Percentiles rank a stretch among this genome's conserved stretches.
Conservation (phyloP, 2,797 vertebrate genomes). For the Phoxinus dragarum region DNA sequence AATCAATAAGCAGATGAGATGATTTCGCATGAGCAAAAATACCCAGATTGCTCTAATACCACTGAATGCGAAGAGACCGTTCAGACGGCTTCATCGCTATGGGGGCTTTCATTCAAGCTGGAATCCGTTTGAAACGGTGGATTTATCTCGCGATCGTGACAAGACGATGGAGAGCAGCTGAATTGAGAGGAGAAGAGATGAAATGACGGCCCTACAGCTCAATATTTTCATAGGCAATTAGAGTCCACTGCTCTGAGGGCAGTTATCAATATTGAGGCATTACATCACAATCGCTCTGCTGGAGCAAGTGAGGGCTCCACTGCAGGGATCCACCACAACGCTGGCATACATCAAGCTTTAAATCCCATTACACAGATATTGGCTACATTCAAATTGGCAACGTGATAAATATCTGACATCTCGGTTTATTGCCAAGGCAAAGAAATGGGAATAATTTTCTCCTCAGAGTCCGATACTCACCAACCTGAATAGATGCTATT, state of each 20-base stretch:
- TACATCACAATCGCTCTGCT: constrained; percentile 70
- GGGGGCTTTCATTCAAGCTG: constrained; percentile 44
- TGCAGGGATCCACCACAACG: constrained; percentile 59
- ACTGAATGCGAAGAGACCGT: neutral
- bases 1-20: constrained; percentile 28
- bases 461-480: constrained; percentile 37
- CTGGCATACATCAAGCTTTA: constrained; percentile 80
- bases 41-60: constrained; percentile 32
- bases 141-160: constrained; percentile 47
- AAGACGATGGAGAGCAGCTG: constrained; percentile 40
- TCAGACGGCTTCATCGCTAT: constrained; percentile 17
- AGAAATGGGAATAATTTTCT: constrained; percentile 53
- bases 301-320: constrained; percentile 60
- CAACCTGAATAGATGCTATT: constrained; percentile 28
- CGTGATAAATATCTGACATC: constrained; percentile 75
- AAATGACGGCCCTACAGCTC: constrained; percentile 62
- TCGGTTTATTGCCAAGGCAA: constrained; percentile 54
- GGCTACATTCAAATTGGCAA: constrained; percentile 80
- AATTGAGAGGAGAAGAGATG: constrained; percentile 41
- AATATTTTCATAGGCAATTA: constrained; percentile 79
- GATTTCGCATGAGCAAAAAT: constrained; percentile 28
- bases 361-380: constrained; percentile 82
- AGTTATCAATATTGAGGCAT: constrained; percentile 80
- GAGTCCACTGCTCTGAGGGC: constrained; percentile 70
- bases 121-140: constrained; percentile 48